Evolutionary conservation across 2,797 vertebrate species (phyloP), one percentile per base, ranked within the genome.

Genomic region (Calcarius lapponicus): DNA sequence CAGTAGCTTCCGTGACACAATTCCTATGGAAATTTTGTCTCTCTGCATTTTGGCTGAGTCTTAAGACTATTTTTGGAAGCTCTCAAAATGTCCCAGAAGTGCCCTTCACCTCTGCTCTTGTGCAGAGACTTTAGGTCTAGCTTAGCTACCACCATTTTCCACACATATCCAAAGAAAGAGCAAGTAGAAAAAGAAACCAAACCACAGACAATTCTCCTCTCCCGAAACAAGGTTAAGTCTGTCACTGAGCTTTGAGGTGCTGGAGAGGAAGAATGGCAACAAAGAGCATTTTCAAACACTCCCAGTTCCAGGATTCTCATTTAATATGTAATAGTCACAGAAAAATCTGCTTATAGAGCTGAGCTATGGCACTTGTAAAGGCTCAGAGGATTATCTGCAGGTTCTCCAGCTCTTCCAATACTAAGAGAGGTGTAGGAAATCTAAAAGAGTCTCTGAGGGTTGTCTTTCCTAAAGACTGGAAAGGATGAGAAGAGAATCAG

Each of bases 11-110:
- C 8, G 2, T 67, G 83, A 84, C 51, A 51, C 25, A 19, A 62
- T 85, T 95, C 95, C 86, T 80, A 45, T 50, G 92, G 84, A 93
- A 83, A 85, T 82, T 66, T 79, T 80, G 61, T 32, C 58, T 76
- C 47, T 60, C 13, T 72, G 40, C 26, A 9, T 75, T 93, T 90
- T 58, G 42, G 10, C 57, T 81, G 72, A 83, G 69, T 45, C 43
- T 90, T 60, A 73, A 45, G 64, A 31, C 65, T 92, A 73, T 58
- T 81, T 96, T 17, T 66, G 79, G 90, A 96, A 79, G 83, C 60
- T 92, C 93, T 92, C 58, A 79, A 57, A 86, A 71, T 43, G 21
- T 81, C 62, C 56, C 57, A 36, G 61, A 87, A 94, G 56, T 61
- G 54, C 32, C 50, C 80, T 92, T 92, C 64, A 43, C 50, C 72